Evolutionary conservation across 1,140 invertebrate genomes (phyloP).

Genomic region (Leptinotarsa lineolata): DNA sequence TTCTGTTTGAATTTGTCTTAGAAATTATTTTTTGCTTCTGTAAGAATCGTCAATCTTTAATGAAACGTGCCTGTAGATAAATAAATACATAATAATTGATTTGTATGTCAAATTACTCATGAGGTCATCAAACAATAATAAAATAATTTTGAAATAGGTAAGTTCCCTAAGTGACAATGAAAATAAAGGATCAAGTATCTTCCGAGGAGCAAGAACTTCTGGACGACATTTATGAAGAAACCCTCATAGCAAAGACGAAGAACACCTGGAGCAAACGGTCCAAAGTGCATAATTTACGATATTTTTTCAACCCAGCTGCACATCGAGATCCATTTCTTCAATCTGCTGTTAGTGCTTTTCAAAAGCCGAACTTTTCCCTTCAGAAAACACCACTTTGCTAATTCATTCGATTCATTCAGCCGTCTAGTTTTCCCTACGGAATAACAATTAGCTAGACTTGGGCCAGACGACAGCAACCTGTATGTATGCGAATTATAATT

Average conservation of each 20-base stretch:
- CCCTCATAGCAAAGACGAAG: not conserved
- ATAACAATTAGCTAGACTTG: not conserved
- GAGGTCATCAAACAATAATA: too few relatives aligned
- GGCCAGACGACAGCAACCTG: constrained; percentile 8
- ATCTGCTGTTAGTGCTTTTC: not conserved
- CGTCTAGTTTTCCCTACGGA: not conserved
- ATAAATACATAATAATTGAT: too few relatives aligned
- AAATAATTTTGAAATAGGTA: too few relatives aligned
- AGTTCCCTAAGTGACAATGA: too few relatives aligned
- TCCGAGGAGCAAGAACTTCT: not conserved
- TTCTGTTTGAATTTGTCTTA: too few relatives aligned
- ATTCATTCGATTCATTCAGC: not conserved
- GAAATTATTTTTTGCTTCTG: too few relatives aligned
- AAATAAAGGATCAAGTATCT: not conserved
- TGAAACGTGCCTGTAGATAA: too few relatives aligned
- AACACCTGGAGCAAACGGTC: not conserved
- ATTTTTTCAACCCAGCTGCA: not conserved
- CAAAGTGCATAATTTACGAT: not conserved
- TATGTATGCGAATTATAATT: constrained; percentile 20
- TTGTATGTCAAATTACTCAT: too few relatives aligned
- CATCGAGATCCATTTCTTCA: not conserved
- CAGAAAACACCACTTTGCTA: not conserved
- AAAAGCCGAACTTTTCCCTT: not conserved
- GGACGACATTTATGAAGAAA: not conserved
- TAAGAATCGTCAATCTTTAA: too few relatives aligned